Evolutionary conservation across 2,797 vertebrate genomes (phyloP), one percentile per base, ranked within the genome.

Genomic region (Fringilla coelebs): DNA sequence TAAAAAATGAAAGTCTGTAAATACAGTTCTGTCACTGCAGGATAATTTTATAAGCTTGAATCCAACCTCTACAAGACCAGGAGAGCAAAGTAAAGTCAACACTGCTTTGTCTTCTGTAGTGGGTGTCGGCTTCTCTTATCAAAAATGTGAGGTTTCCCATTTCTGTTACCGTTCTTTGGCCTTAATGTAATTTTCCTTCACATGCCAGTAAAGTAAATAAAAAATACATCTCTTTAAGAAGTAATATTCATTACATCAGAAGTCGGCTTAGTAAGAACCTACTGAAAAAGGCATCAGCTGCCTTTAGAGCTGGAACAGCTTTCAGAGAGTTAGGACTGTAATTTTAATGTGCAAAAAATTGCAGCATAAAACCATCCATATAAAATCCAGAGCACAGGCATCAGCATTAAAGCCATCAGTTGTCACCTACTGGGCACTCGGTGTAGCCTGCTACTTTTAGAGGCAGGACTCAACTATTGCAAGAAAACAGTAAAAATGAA

Each of bases 1-100:
- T 92, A 86, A 74, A 87, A 96, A 85, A 32, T 19, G 11, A 16
- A 65, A 62, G 36, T 76, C 75, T 90, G 40, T 90, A 95, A 94
- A 90, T 43, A 77, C 20, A 94, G 22, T 52, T 78, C 51, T 86
- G 60, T 52, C 63, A 54, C 45, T 61, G 67, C 11, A 55, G 63
- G 51, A 41, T 85, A 38, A 68, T 84, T 83, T 82, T 70, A 28
- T 79, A 85, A 90, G 55, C 14, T 34, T 85, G 55, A 92, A 54
- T 58, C 63, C 84, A 88, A 41, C 43, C 9, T 88, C 73, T 61
- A 22, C 6, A 38, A 51, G 43, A 51, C 17, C 29, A 68, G 36
- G 38, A 87, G 14, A 91, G 70, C 57, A 52, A 80, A 88, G 32
- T 38, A 55, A 90, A 26, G 54, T 52, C 83, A 76, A 86, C 52